Evolutionary conservation across 2,888 invertebrate genomes (phyloP).

Genomic region (Caenorhabditis virilis): DNA sequence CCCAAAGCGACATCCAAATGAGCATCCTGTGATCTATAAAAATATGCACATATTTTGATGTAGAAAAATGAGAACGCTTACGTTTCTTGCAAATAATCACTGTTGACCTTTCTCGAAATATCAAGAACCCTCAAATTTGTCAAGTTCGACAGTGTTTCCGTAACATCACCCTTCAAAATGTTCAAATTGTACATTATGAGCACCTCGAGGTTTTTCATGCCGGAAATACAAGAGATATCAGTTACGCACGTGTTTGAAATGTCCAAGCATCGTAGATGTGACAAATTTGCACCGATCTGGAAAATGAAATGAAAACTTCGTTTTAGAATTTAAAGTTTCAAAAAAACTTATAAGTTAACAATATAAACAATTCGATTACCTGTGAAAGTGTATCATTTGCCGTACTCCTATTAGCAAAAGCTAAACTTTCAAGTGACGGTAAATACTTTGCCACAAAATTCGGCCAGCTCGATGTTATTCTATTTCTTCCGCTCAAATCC

Average conservation of each 20-base stretch:
- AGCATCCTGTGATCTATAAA: constrained; percentile 32
- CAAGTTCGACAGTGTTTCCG: constrained; percentile 31
- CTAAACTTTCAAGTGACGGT: constrained; percentile 31
- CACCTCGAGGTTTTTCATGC: constrained; percentile 39
- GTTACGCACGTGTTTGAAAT: constrained; percentile 46
- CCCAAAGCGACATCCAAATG: constrained; percentile 38
- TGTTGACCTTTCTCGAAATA: constrained; percentile 42
- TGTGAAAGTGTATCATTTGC: constrained; percentile 22
- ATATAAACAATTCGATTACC: constrained; percentile 1
- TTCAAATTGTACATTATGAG: constrained; percentile 49
- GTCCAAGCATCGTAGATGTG: constrained; percentile 35
- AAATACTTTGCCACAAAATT: constrained; percentile 17
- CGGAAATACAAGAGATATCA: constrained; percentile 40
- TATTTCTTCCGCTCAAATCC: constrained; percentile 19
- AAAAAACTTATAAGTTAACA: not conserved
- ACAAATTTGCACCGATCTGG: constrained; percentile 16
- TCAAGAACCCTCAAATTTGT: constrained; percentile 44
- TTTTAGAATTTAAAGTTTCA: no score
- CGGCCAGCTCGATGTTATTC: constrained; percentile 30
- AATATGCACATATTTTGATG: not conserved
- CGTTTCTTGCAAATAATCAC: constrained; percentile 34
- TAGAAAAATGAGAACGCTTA: not conserved
- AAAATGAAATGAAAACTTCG: not conserved
- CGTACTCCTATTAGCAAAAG: constrained; percentile 29
- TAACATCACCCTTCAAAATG: constrained; percentile 35